Base-by-base conservation (phyloP, 2,797 vertebrate genomes). In the Capromys pilorides region DNA sequence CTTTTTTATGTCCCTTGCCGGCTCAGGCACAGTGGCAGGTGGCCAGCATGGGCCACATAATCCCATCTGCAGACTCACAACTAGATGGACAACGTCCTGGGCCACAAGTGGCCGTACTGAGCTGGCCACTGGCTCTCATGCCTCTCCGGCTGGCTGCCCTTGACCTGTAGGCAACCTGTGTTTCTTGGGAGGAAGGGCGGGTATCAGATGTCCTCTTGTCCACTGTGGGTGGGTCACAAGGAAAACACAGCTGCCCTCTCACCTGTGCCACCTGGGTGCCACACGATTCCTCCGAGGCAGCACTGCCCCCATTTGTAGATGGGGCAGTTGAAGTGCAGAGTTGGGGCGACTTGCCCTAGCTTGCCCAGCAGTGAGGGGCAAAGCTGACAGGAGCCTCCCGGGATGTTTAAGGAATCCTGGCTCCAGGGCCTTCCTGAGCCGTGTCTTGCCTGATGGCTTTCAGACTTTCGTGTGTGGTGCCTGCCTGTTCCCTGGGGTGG, bases 211-310 rank as follows among this genome's bases (percentile, higher is more conserved):
- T 73, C 64, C 22, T 49, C 45, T 31, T 0, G 18, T 13, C 61
- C 75, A 0, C 0, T 1, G 92, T 22, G 81, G 16, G 16, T 19
- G 36, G 49, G 19, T 31, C 73, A 14, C 62, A 7, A 26, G 90
- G 26, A 39, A 5, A 80, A 16, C 9, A 1, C 36, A 22, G 75
- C 54, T 78, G 22, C 31, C n/a, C 26, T 78, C 62, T 49, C 6
- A 1, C 39, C 13, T 11, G 6, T 7, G 22, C 69, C 26, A 45
- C 45, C 39, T 6, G 73, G 57, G 62, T 41, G 1, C 21, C 45
- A 57, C 31, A 1, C 0, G 2, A 0, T 8, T 5, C 2, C n/a
- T n/a, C 2, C 28, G 28, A 6, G 21, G n/a, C 0, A 1, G 0
- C 6, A 0, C 22, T 12, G 2, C 6, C 45, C 13, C 1, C 13